Percentiles rank a stretch among this genome's conserved stretches.
These are phyloP conservation scores for Himalopsyche phryganea DNA, from an alignment of 1,140 invertebrate genomes.

Conservation along the genomic window DNA sequence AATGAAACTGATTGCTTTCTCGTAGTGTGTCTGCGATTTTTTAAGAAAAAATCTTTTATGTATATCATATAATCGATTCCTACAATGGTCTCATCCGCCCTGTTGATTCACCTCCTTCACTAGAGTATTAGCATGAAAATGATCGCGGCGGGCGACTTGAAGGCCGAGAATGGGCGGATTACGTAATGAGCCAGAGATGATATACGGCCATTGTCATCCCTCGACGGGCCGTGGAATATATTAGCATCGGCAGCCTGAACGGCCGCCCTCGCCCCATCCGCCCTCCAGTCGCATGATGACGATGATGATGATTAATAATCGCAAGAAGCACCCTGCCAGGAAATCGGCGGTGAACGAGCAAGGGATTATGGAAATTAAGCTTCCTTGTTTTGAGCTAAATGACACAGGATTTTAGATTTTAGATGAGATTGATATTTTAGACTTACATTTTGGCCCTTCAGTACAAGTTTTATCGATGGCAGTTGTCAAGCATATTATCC, in stretches of 20 bases:
- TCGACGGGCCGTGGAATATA: constrained; percentile 11
- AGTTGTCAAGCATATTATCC: no score
- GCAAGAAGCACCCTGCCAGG: background rate
- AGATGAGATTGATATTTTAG: no score
- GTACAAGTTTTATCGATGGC: no score
- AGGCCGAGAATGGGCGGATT: constrained; percentile 27
- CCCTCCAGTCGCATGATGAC: background rate
- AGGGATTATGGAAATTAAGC: constrained; percentile 1
- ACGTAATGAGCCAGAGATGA: constrained; percentile 34
- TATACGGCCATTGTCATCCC: constrained; percentile 29
- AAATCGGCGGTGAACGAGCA: background rate
- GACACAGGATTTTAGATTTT: background rate
- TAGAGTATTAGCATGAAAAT: constrained; percentile 35
- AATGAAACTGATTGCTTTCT: no score
- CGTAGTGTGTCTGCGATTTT: no score
- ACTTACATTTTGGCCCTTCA: no score
- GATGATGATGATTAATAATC: constrained; percentile 33
- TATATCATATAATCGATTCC: no score
- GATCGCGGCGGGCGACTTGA: constrained; percentile 24
- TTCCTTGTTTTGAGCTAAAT: background rate
- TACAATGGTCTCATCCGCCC: background rate
- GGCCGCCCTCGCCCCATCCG: background rate
- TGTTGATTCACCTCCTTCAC: constrained; percentile 10
- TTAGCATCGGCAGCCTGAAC: constrained; percentile 3
- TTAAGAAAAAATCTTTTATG: no score